Percentiles rank a stretch among this genome's conserved stretches.
Evolutionary conservation across 2,888 invertebrate genomes (phyloP).

Genomic region (Drosophila vallismaia): DNA sequence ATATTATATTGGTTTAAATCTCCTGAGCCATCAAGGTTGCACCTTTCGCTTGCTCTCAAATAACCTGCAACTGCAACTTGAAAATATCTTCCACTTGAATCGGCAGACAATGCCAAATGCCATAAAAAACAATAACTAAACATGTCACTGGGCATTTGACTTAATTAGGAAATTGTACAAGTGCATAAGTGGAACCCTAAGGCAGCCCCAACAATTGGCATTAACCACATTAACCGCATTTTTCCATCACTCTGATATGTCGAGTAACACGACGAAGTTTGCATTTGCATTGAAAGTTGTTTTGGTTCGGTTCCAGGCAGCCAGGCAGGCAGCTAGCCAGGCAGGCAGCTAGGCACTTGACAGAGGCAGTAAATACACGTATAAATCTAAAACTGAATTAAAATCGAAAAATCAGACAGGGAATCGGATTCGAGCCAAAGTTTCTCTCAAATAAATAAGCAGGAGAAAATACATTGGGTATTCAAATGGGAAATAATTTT

Average conservation of each 20-base stretch:
- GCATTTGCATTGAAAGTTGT: constrained; percentile 75
- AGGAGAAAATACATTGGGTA: too few relatives aligned
- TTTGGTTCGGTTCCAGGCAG: constrained; percentile 25
- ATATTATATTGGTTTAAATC: not conserved
- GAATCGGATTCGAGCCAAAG: constrained; percentile 6
- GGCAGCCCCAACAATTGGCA: constrained; percentile 29
- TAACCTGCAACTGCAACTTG: not conserved
- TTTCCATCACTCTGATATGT: constrained; percentile 59
- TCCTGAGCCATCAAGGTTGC: constrained; percentile 27
- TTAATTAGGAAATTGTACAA: constrained; percentile 71
- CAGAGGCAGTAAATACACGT: not conserved
- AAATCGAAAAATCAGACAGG: constrained; percentile 51
- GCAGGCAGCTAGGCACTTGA: not conserved
- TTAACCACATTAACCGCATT: constrained; percentile 58
- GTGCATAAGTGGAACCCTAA: constrained; percentile 57
- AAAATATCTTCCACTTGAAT: constrained; percentile 20
- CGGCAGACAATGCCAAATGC: constrained; percentile 10
- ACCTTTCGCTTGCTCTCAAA: constrained; percentile 46
- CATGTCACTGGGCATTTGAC: constrained; percentile 48
- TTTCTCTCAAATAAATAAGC: not conserved
- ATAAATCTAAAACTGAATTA: constrained; percentile 20
- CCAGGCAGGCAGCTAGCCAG: constrained; percentile 1
- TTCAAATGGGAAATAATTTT: too few relatives aligned
- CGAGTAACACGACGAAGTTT: constrained; percentile 21
- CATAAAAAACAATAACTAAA: constrained; percentile 21